These are phyloP conservation scores for Grallaria varia DNA, from an alignment of 2,113 vertebrate genomes.

Conservation along the genomic window DNA sequence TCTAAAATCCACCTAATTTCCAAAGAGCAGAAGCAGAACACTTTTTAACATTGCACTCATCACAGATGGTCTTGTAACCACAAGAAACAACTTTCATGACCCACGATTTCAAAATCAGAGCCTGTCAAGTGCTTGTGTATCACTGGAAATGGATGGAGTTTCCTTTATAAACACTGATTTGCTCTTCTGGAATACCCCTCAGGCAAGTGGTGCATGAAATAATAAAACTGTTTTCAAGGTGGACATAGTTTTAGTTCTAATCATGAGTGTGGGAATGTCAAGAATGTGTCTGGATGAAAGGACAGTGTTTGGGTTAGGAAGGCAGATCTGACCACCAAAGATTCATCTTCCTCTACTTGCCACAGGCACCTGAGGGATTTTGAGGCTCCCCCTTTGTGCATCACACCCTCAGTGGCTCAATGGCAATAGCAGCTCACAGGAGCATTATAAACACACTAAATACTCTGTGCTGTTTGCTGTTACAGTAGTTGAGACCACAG, in stretches of 20 bases:
- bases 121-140: rapidly evolving
- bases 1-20: neutral
- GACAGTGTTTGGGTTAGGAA: neutral
- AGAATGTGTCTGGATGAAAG: neutral
- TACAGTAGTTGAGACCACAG: neutral
- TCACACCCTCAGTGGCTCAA: neutral
- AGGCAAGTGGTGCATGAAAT: neutral
- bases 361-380: neutral
- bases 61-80: neutral
- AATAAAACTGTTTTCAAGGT: neutral
- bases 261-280: neutral
- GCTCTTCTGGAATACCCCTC: neutral
- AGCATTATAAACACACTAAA: neutral
- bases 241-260: neutral
- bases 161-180: neutral
- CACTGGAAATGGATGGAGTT: neutral
- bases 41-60: neutral
- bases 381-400: neutral
- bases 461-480: neutral
- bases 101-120: neutral
- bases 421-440: neutral
- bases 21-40: neutral
- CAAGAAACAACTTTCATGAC: neutral
- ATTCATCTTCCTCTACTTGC: neutral
- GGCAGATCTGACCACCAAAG: neutral